Evolutionary conservation across 2,797 vertebrate species (phyloP), one percentile per base, ranked within the genome.

Genomic region (Sphenodon punctatus): DNA sequence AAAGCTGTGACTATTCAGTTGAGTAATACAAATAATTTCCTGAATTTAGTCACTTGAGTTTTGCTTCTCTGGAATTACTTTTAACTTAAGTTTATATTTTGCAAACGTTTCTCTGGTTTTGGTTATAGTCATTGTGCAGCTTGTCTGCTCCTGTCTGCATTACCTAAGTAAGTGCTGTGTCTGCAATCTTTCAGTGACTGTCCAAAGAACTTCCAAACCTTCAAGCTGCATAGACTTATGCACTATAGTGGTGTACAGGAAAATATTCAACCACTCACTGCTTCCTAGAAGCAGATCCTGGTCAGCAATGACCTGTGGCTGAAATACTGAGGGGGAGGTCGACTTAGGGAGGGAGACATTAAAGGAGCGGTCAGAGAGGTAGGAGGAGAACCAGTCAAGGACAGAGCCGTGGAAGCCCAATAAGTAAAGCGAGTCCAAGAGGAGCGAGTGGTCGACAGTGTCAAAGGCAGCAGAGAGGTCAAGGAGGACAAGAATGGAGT

Each of bases 191-290:
- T 76, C 34, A 58, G 16, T 58, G 7, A 51, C 42, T 5, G 6
- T 67, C 0, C 0, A 70, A 64, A 78, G 69, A 66, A 7, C n/a
- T n/a, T 19, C 1, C 8, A 8, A 39, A 32, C 30, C 1, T 2
- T 7, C 46, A 2, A 30, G 61, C 34, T 53, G 1, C n/a, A 4
- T 59, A 41, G 7, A 48, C 32, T 67, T 73, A n/a, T 82, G 5
- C 2, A 5, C 48, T 71, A 49, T 5, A 12, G 2, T 75, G 17
- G 12, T 78, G 5, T 3, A 70, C 2, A 53, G 70, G 2, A 41
- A 60, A 60, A 56, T 75, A 32, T 0, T 1, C 23, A 14, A 51
- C 51, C 14, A 27, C n/a, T 39, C 27, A 8, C 3, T 34, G 4
- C 5, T 59, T 3, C 12, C 34, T 8, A 49, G 19, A 64, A 74